These are phyloP conservation scores for Baronia brevicornis DNA, from an alignment of 2,888 invertebrate species.

Conservation along the genomic window DNA sequence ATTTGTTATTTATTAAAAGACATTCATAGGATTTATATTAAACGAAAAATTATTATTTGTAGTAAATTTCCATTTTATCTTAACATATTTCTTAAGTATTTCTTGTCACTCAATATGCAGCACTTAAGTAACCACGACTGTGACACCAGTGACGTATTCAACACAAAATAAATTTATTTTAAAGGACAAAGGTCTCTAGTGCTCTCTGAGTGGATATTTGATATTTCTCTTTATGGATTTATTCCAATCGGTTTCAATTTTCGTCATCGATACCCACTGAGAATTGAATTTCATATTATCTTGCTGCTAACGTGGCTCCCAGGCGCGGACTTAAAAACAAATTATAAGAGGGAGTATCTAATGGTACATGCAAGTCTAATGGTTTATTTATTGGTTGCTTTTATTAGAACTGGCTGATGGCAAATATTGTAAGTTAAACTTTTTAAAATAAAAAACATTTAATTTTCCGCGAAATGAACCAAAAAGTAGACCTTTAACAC, in stretches of 20 bases:
- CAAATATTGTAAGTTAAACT: too few relatives aligned
- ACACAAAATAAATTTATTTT: constrained; percentile 13
- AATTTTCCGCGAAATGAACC: too few relatives aligned
- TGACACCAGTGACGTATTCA: constrained; percentile 7
- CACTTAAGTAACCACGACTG: constrained; percentile 11
- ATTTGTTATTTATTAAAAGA: background rate
- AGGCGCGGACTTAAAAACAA: too few relatives aligned
- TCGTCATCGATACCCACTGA: constrained; percentile 37
- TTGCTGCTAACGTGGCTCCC: too few relatives aligned
- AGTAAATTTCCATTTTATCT: constrained; percentile 1
- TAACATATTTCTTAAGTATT: too few relatives aligned
- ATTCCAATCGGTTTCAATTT: constrained; percentile 51
- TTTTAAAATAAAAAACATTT: too few relatives aligned
- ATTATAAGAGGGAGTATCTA: too few relatives aligned
- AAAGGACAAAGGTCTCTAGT: constrained; percentile 14
- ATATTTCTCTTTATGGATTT: constrained; percentile 56
- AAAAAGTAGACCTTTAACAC: too few relatives aligned
- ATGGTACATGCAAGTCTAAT: too few relatives aligned
- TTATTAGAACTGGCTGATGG: too few relatives aligned
- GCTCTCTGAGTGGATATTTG: constrained; percentile 33
- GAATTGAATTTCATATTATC: constrained; percentile 28
- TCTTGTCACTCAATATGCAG: constrained; percentile 4
- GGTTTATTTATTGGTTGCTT: too few relatives aligned
- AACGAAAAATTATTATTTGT: background rate
- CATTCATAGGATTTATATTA: too few relatives aligned